Conservation (phyloP, 2,113 vertebrate species). For the Conger conger region DNA sequence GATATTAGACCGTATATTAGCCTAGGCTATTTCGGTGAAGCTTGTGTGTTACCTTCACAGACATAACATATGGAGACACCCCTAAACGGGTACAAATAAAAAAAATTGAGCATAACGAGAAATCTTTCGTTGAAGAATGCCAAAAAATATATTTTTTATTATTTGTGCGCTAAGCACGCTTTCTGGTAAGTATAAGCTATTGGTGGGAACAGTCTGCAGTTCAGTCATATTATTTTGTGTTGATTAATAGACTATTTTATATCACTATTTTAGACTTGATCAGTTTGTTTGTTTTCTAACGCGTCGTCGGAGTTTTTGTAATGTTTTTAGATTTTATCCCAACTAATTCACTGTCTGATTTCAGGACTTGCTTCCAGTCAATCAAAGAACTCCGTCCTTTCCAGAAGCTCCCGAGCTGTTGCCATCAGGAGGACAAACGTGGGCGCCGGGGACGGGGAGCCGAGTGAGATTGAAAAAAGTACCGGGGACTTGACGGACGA, state of each 20-base stretch:
- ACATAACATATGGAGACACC: too few species aligned
- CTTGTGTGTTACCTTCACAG: too few species aligned
- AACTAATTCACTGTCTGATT: background rate
- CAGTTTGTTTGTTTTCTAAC: too few species aligned
- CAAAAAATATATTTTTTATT: slow-evolving; percentile 24
- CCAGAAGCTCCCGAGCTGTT: slow-evolving; percentile 33
- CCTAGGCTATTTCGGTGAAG: background rate
- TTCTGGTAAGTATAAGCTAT: slow-evolving; percentile 56
- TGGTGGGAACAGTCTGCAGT: background rate
- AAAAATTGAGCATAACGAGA: background rate
- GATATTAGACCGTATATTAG: background rate
- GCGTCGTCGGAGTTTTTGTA: background rate
- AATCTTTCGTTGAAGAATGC: slow-evolving; percentile 47
- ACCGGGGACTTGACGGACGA: slow-evolving; percentile 51
- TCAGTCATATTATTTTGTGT: background rate
- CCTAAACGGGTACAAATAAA: too few species aligned
- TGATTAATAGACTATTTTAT: background rate
- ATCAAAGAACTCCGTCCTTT: slow-evolving; percentile 1
- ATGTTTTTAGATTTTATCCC: slow-evolving; percentile 1
- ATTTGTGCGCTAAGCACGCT: slow-evolving; percentile 46
- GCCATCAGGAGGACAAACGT: slow-evolving; percentile 32
- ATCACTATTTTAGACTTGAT: too few species aligned
- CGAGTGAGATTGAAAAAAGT: slow-evolving; percentile 42
- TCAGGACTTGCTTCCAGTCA: slow-evolving; percentile 47
- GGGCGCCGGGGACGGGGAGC: slow-evolving; percentile 1